Evolutionary conservation across 2,113 vertebrate genomes (phyloP).

Genomic region (Chionomys nivalis): DNA sequence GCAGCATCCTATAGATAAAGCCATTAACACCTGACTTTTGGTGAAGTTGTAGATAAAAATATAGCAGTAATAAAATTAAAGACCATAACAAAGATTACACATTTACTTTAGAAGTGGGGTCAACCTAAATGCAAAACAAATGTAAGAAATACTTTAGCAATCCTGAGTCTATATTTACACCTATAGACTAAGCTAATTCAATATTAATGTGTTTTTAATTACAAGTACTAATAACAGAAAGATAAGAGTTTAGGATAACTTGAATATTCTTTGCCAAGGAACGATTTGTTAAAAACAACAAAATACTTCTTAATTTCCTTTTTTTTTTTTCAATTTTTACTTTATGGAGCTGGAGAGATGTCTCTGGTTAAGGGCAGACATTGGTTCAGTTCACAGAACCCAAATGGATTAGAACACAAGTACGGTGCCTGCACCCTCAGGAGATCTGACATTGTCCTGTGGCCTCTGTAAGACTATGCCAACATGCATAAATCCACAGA

Average conservation of each 20-base stretch:
- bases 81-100: not conserved
- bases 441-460: not conserved
- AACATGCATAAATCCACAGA: not conserved
- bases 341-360: not conserved
- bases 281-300: conserved; percentile 64
- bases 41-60: not conserved
- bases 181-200: conserved; percentile 62
- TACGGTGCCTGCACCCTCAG: too few relatives aligned
- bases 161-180: not conserved
- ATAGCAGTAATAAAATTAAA: not conserved
- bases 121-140: not conserved
- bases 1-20: fast-evolving
- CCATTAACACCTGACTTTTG: not conserved
- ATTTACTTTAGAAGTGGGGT: not conserved
- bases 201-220: conserved; percentile 54
- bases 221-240: conserved; percentile 48
- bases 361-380: not conserved
- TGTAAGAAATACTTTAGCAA: not conserved
- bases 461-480: not conserved
- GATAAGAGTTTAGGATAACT: conserved; percentile 61
- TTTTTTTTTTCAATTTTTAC: not conserved
- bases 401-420: not conserved
- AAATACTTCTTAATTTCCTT: not conserved
- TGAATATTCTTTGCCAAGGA: conserved; percentile 49
- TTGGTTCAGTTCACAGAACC: not conserved